Base-by-base conservation (phyloP, 2,797 vertebrate genomes). In the Microctenopoma steveboyesi region DNA sequence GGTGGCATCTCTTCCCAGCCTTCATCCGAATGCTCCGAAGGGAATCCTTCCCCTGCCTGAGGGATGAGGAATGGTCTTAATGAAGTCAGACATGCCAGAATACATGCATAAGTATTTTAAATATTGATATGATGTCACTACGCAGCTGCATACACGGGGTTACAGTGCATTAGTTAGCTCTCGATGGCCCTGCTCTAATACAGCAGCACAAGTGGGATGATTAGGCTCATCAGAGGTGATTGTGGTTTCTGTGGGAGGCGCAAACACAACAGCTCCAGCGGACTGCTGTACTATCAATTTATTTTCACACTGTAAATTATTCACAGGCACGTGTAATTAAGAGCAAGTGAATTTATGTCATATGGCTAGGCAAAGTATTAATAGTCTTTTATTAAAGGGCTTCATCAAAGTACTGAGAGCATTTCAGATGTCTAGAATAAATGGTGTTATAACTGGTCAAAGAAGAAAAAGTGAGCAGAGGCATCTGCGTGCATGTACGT, bases 81-180 rank as follows among this genome's bases (percentile, higher is more conserved):
- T 96, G 95, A 96, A 95, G 94, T 95, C 91, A 93, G 96, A 97
- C 96, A 96, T 94, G 92, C 91, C 89, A 89, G 95, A 96, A 96
- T 95, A 95, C 93, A 96, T 95, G 95, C 95, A 96, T 95, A 94
- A 95, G 81, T 92, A 91, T 93, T 95, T 96, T 95, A 97, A 96
- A 97, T 96, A 96, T 97, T 96, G 95, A 96, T 96, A 95, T 86
- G 89, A 94, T 96, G 96, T 95, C 95, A 95, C 92, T 87, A 86
- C 81, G 93, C 95, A 93, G 92, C 82, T 94, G 94, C 93, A 74
- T 74, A 81, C 77, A 83, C 10, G 60, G 63, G 74, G 68, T 94
- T 94, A 93, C 93, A 93, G 95, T 94, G 93, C 94, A 87, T 81
- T 94, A 91, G 79, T 95, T 91, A 61, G 83, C 92, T 90, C 79